These are phyloP conservation scores for Mergus octosetaceus DNA, from an alignment of 2,797 vertebrate genomes.

Conservation along the genomic window DNA sequence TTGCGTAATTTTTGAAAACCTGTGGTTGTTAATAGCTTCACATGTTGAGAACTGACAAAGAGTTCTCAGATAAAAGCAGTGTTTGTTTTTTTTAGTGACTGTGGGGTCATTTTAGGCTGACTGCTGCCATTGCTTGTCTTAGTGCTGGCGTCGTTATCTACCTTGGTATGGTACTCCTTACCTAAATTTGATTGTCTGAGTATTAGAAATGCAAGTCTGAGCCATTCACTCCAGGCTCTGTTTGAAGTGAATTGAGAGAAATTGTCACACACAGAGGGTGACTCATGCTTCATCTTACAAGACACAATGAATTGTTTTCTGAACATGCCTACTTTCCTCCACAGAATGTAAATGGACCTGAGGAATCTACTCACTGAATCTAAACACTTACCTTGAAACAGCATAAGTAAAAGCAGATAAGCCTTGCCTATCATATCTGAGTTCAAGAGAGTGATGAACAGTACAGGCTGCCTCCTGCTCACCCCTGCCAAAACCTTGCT, in stretches of 20 bases:
- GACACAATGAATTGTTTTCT: background rate
- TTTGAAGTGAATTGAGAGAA: background rate
- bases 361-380: background rate
- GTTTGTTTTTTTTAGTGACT: background rate
- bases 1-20: background rate
- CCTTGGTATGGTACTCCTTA: background rate
- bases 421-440: background rate
- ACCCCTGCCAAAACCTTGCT: background rate
- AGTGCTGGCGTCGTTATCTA: accelerated
- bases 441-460: background rate
- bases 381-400: background rate
- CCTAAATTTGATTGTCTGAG: background rate
- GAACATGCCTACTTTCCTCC: background rate
- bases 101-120: background rate
- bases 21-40: background rate
- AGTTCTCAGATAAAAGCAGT: accelerated
- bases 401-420: constrained; percentile 16
- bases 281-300: background rate
- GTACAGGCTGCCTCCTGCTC: background rate
- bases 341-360: constrained; percentile 5
- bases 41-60: accelerated
- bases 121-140: accelerated
- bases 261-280: background rate
- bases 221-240: background rate
- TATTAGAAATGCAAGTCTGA: background rate